A percentile compares a stretch with the other conserved stretches of the same genome.
Conservation (phyloP, 2,797 vertebrate species). For the Brachyrhaphis roseni region DNA sequence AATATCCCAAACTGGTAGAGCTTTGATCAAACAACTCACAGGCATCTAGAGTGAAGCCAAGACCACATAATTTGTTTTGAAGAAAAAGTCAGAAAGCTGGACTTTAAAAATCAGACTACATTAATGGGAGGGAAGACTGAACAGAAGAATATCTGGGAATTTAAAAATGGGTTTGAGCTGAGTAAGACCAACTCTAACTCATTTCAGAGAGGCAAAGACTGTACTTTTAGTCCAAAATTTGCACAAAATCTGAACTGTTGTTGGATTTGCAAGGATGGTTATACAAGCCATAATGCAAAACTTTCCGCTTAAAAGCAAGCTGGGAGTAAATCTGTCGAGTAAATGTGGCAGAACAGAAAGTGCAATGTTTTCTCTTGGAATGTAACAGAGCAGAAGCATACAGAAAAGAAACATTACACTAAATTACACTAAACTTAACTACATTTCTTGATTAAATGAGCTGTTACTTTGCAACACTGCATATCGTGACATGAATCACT, state of each 20-base stretch:
- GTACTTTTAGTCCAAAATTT: not conserved
- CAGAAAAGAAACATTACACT: not conserved
- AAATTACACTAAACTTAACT: not conserved
- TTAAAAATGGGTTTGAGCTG: not conserved
- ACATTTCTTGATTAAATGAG: not conserved
- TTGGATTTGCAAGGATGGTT: not conserved
- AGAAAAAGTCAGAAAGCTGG: not conserved
- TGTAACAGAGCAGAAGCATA: not conserved
- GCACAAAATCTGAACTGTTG: not conserved
- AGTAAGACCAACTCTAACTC: not conserved
- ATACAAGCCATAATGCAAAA: not conserved
- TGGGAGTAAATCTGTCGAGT: not conserved
- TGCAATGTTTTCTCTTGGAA: not conserved
- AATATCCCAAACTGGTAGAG: not conserved
- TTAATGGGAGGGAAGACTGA: no score
- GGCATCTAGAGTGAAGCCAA: not conserved
- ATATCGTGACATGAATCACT: not conserved
- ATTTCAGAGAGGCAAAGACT: not conserved
- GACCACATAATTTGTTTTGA: not conserved
- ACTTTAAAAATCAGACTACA: not conserved
- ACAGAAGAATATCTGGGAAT: not conserved
- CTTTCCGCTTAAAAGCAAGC: not conserved
- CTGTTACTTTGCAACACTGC: not conserved
- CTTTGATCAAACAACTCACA: constrained; percentile 3
- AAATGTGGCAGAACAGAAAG: not conserved